Conservation (phyloP, 1,140 invertebrate genomes). For the Orussus abietinus region DNA sequence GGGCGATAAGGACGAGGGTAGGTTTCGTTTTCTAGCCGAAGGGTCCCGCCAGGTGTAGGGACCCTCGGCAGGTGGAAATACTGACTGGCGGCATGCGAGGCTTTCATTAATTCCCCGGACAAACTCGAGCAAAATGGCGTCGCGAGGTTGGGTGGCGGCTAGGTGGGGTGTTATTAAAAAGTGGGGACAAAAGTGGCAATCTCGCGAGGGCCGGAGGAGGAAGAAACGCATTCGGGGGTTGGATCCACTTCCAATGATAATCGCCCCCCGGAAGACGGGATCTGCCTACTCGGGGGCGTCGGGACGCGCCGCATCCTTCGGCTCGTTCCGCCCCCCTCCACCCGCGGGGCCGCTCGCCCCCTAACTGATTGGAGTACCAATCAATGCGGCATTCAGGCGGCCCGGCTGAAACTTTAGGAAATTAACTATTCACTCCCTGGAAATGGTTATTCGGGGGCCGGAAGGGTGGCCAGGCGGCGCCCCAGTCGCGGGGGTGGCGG, state of each 20-base stretch:
- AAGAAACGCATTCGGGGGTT: slow-evolving; percentile 17
- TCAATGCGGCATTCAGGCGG: slow-evolving; percentile 51
- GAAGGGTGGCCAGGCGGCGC: slow-evolving; percentile 36
- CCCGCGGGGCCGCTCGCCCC: slow-evolving; percentile 29
- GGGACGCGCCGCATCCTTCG: slow-evolving; percentile 28
- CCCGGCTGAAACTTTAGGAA: slow-evolving; percentile 51
- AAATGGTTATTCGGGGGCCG: slow-evolving; percentile 48
- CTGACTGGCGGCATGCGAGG: no score
- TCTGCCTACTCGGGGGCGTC: no score
- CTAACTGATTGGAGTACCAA: slow-evolving; percentile 52
- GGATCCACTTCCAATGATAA: slow-evolving; percentile 46
- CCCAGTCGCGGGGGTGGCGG: slow-evolving; percentile 9
- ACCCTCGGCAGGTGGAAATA: no score
- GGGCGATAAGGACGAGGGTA: no score
- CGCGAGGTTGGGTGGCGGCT: no score
- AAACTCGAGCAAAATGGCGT: no score
- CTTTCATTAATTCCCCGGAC: no score
- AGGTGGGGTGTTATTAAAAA: not conserved
- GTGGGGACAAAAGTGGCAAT: not conserved
- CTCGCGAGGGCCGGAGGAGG: slow-evolving; percentile 1
- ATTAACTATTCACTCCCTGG: slow-evolving; percentile 51
- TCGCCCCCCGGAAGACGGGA: slow-evolving; percentile 41
- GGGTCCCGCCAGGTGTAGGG: no score
- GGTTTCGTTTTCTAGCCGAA: no score
- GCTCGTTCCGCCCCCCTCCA: slow-evolving; percentile 20